A percentile compares a stretch with the other conserved stretches of the same genome.
Conservation (phyloP, 2,888 invertebrate genomes). For the Lamproptera curius region DNA sequence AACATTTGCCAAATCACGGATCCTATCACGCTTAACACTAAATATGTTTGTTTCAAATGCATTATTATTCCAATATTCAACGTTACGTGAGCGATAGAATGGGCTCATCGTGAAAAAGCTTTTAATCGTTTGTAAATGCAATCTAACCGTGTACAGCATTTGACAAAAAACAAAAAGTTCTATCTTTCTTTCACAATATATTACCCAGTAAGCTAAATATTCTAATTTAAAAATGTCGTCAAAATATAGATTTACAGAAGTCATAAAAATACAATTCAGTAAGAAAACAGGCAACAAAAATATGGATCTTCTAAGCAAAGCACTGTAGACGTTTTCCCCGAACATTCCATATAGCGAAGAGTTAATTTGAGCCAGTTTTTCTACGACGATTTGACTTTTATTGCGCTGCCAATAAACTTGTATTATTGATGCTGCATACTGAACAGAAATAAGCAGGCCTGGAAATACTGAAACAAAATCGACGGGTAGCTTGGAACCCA, state of each 20-base stretch:
- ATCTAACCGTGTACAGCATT: slow-evolving; percentile 14
- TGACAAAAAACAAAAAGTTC: neutral
- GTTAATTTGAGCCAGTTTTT: neutral
- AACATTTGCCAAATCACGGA: neutral
- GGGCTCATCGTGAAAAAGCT: slow-evolving; percentile 6
- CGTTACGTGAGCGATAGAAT: neutral
- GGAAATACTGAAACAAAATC: neutral
- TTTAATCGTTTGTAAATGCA: slow-evolving; percentile 42
- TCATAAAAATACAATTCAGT: neutral
- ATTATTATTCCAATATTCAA: neutral
- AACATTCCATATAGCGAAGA: neutral
- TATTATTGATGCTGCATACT: neutral
- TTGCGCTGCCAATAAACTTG: neutral
- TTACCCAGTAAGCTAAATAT: neutral
- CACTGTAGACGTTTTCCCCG: neutral
- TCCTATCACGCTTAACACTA: neutral
- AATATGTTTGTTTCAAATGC: neutral
- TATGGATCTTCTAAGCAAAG: neutral
- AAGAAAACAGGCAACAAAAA: neutral
- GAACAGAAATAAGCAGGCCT: neutral
- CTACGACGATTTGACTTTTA: neutral
- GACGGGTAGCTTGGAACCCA: neutral
- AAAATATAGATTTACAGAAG: neutral
- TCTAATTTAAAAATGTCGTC: neutral
- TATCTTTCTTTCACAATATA: slow-evolving; percentile 3